Base-by-base conservation (phyloP, 23 tunicate species). In the Halocynthia aurantium region DNA sequence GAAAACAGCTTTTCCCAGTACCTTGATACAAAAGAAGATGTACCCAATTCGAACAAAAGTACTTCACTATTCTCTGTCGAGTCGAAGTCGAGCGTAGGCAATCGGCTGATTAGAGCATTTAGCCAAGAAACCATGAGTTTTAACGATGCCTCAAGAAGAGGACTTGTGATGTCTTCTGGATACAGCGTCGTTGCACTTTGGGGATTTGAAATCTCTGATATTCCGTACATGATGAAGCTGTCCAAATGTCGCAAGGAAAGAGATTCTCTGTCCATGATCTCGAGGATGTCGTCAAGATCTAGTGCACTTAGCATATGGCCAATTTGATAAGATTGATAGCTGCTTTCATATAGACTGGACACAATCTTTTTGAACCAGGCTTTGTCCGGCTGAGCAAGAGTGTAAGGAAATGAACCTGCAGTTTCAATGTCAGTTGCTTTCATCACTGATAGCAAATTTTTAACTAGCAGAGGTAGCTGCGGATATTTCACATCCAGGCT, bases 251-350 rank as follows among this genome's bases (percentile, higher is more conserved):
- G 11, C 31, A 31, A 6, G 51, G 19, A 12, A 44, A 83, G 76
- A 5, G 63, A 9, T 56, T 83, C 62, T 67, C 31, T 57, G 22
- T 51, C 53, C 78, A 83, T 73, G 8, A 89, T 67, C 20, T 84
- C 85, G 62, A 74, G 74, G 69, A 89, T 85, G 81, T 89, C 96
- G 67, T 89, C 96, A 55, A 80, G 76, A 76, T 89, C 96, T 10
- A 60, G 75, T 58, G 53, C 55, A 10, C 77, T 53, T 10, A 89
- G 67, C 82, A 78, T 84, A 62, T 76, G 49, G 0, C 8, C 62
- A 10, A 74, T 49, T 13, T 74, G 78, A n/a, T 15, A 54, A 8
- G 70, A 65, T 15, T 10, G 22, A 15, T 65, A 49, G 31, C 19
- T 15, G 9, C 70, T 49, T 15, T 65, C 31, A 15, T 10, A 10